Evolutionary conservation across 2,113 vertebrate genomes (phyloP).

Genomic region (Dascyllus trimaculatus): DNA sequence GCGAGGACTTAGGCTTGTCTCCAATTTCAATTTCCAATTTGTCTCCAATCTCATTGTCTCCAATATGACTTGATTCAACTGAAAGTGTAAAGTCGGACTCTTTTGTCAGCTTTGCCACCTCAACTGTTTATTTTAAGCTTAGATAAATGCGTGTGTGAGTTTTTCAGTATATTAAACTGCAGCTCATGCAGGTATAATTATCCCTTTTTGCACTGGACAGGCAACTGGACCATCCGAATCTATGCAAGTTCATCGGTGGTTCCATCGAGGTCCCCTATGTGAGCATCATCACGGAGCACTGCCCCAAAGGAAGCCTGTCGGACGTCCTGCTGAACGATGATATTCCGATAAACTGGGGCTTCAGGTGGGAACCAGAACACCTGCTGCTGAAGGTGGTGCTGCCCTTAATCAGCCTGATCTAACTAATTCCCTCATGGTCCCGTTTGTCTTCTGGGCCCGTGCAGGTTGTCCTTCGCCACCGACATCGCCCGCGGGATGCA

Average conservation of each 20-base stretch:
- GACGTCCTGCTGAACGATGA: conserved; percentile 85
- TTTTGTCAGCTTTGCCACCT: no score
- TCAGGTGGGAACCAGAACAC: conserved; percentile 71
- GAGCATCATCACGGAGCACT: conserved; percentile 84
- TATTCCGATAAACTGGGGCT: conserved; percentile 86
- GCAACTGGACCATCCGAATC: conserved; percentile 85
- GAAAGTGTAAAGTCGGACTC: no score
- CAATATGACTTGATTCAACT: no score
- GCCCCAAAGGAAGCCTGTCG: conserved; percentile 85
- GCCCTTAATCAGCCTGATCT: no score
- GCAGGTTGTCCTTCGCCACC: conserved; percentile 85
- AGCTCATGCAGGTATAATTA: not conserved
- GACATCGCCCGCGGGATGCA: conserved; percentile 83
- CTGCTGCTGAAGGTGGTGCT: no score
- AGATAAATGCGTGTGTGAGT: no score
- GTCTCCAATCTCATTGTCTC: no score
- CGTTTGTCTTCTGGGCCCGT: not conserved
- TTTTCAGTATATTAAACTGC: not conserved
- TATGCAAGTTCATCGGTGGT: conserved; percentile 86
- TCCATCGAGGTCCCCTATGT: conserved; percentile 82
- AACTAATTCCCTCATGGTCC: no score
- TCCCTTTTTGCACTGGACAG: conserved; percentile 46
- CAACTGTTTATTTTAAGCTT: no score
- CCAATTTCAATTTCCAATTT: no score
- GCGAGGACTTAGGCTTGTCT: no score